Evolutionary conservation across 2,888 invertebrate species (phyloP).

Genomic region (Omphaloscelis lunosa): DNA sequence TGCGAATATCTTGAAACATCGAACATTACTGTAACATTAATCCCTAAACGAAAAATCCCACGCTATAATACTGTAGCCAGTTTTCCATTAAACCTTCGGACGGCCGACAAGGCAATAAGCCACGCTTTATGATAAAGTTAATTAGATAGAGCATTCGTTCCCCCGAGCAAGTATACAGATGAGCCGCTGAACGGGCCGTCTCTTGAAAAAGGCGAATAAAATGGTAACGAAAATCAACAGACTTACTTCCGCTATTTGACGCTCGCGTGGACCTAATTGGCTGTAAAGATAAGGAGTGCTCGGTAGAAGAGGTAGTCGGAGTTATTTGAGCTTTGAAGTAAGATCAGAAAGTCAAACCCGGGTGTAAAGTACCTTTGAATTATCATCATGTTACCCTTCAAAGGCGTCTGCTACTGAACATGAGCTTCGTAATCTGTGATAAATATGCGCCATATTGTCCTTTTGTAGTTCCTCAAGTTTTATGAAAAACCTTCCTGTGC

Average conservation of each 20-base stretch:
- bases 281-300: constrained; percentile 50
- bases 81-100: constrained; percentile 82
- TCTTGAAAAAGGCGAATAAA: constrained; percentile 78
- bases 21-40: constrained; percentile 53
- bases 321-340: constrained; percentile 46
- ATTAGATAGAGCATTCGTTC: constrained; percentile 89
- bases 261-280: constrained; percentile 57
- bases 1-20: constrained; percentile 10
- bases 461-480: constrained; percentile 38
- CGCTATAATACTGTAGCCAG: constrained; percentile 76
- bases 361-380: constrained; percentile 6
- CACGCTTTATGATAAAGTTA: constrained; percentile 89
- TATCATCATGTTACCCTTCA: neutral
- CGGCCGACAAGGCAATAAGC: constrained; percentile 85
- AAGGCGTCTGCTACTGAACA: neutral
- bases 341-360: constrained; percentile 20
- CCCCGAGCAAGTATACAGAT: constrained; percentile 85
- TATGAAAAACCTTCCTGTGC: constrained; percentile 35
- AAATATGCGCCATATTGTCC: neutral
- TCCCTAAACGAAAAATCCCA: constrained; percentile 70
- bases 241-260: constrained; percentile 62
- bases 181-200: constrained; percentile 73
- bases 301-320: constrained; percentile 10
- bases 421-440: neutral
- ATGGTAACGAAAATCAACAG: constrained; percentile 75